phyloP scores from a whole-genome alignment of 1,140 invertebrate genomes.

The Aphelinus atriplicis region DNA sequence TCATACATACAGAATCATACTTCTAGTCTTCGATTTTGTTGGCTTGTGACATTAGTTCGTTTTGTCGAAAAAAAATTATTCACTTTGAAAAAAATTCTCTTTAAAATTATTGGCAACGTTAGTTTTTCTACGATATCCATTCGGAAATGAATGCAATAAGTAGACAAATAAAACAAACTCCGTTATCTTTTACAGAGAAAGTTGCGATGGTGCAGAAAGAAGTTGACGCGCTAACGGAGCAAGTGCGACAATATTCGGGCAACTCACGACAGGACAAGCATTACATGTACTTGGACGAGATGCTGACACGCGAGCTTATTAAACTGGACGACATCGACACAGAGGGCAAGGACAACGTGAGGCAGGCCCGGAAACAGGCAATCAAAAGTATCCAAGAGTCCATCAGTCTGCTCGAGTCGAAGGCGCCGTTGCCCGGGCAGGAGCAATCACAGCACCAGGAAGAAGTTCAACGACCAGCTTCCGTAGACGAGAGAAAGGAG shows the following conservation, averaged over 20 bases:
- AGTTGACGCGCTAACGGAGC: conserved; percentile 78
- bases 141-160: neutral
- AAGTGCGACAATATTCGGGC: conserved; percentile 83
- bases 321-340: conserved; percentile 93
- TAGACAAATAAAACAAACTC: neutral
- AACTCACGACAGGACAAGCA: conserved; percentile 80
- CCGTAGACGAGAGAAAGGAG: neutral
- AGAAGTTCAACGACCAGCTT: neutral
- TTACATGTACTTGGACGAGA: conserved; percentile 91
- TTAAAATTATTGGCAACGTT: no score
- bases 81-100: no score
- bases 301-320: conserved; percentile 91
- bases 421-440: conserved; percentile 59
- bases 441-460: conserved; percentile 31
- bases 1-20: no score
- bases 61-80: no score
- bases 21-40: no score
- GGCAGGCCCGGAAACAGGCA: conserved; percentile 84
- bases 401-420: conserved; percentile 83
- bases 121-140: no score
- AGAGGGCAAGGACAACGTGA: conserved; percentile 88
- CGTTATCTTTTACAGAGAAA: conserved; percentile 62
- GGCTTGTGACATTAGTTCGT: no score
- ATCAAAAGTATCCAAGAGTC: conserved; percentile 89
- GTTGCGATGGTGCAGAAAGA: conserved; percentile 85